Base-by-base conservation (phyloP, 2,888 invertebrate genomes). In the Dryadula phaetusa region DNA sequence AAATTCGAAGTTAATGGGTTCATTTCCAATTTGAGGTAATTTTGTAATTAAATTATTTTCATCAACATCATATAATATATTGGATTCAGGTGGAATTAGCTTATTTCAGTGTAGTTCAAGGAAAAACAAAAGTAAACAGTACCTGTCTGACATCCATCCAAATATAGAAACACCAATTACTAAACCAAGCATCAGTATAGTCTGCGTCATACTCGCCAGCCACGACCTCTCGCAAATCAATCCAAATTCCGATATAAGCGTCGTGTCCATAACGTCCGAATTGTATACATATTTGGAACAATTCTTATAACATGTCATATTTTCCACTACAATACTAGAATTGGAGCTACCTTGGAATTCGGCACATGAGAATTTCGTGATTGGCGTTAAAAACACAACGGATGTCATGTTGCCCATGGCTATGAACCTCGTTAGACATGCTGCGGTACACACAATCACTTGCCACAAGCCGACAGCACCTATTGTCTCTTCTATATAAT, bases 71-170 rank as follows among this genome's bases (percentile, higher is more conserved):
- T n/a, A n/a, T n/a, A n/a, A n/a, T n/a, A n/a, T n/a, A n/a, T n/a
- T n/a, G n/a, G n/a, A n/a, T n/a, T n/a, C n/a, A n/a, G n/a, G n/a
- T n/a, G n/a, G n/a, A n/a, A n/a, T n/a, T n/a, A n/a, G n/a, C n/a
- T n/a, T n/a, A n/a, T n/a, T n/a, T n/a, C n/a, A n/a, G n/a, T n/a
- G n/a, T n/a, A n/a, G n/a, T n/a, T n/a, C n/a, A n/a, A n/a, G n/a
- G n/a, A n/a, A n/a, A n/a, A n/a, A n/a, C n/a, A n/a, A n/a, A 32
- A n/a, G 14, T 32, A 25, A 28, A 3, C 22, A 25, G 53, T 64
- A 18, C 88, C 84, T 84, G 69, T 87, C 87, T 46, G 88, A 87
- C 52, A 84, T 66, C 87, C 87, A 88, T 28, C 88, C 86, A 70
- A 83, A 81, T 1, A 78, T 2, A 16, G 76, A 75, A 16, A 81